Percentiles rank a stretch among this genome's conserved stretches.
Evolutionary conservation across 2,797 vertebrate species (phyloP).

Genomic region (Pelochelys cantorii): DNA sequence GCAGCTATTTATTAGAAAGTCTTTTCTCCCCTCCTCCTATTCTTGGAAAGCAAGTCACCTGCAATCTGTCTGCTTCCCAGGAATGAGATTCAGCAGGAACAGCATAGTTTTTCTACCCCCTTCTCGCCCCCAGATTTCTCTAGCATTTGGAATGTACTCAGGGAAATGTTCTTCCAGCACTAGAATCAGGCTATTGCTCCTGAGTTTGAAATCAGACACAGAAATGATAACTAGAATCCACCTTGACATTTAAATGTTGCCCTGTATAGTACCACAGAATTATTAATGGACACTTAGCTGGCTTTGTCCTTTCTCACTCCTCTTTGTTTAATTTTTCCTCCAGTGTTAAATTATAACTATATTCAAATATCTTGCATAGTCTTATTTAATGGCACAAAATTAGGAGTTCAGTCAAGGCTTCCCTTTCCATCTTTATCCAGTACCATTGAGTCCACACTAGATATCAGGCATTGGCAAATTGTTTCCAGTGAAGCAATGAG

Average conservation of each 20-base stretch:
- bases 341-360: neutral
- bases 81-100: constrained; percentile 46
- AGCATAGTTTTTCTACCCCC: neutral
- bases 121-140: constrained; percentile 26
- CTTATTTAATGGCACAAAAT: no score
- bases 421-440: no score
- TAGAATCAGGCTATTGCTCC: constrained; percentile 29
- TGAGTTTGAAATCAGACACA: constrained; percentile 10
- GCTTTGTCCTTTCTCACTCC: neutral
- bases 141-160: constrained; percentile 42
- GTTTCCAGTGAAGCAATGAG: no score
- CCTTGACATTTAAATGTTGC: neutral
- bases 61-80: neutral
- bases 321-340: neutral
- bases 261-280: neutral
- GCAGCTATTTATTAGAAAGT: constrained; percentile 41
- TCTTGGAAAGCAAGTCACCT: constrained; percentile 59
- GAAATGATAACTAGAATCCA: constrained; percentile 18
- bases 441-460: no score
- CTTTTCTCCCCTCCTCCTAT: constrained; percentile 27
- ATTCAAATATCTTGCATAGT: neutral
- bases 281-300: neutral
- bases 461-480: no score
- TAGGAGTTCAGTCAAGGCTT: no score
- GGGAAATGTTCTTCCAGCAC: constrained; percentile 12